Evolutionary conservation across 2,888 invertebrate species (phyloP).

Genomic region (Mesorhabditis belari): DNA sequence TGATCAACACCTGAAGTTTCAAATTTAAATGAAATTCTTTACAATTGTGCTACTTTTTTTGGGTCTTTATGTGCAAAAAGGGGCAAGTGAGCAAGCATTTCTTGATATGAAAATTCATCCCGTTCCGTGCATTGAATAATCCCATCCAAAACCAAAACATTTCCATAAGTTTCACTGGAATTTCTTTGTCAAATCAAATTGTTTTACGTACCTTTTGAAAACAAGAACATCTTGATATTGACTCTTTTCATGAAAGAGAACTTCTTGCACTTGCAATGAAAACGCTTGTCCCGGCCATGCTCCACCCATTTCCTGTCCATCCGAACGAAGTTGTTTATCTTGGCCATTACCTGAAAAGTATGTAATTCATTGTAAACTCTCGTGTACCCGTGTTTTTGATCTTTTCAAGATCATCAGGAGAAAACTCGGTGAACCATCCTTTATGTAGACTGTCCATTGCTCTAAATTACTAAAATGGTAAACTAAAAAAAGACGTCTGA

Average conservation of each 20-base stretch:
- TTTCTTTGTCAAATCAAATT: background rate
- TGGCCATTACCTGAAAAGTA: slow-evolving; percentile 8
- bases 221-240: slow-evolving; percentile 78
- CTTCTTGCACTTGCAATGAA: slow-evolving; percentile 72
- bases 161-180: slow-evolving; percentile 71
- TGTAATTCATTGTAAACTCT: background rate
- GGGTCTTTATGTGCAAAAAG: slow-evolving; percentile 84
- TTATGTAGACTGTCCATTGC: slow-evolving; percentile 68
- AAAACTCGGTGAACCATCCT: slow-evolving; percentile 86
- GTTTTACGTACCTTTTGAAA: slow-evolving; percentile 65
- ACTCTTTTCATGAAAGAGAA: slow-evolving; percentile 73
- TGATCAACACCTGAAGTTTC: slow-evolving; percentile 69
- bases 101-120: slow-evolving; percentile 95
- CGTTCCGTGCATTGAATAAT: slow-evolving; percentile 91
- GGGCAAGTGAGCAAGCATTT: slow-evolving; percentile 92
- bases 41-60: slow-evolving; percentile 63
- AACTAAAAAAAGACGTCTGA: too few relatives aligned
- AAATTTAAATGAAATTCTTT: background rate
- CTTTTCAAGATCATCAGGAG: slow-evolving; percentile 58
- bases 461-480: too few relatives aligned
- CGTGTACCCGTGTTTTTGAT: slow-evolving; percentile 26
- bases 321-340: slow-evolving; percentile 39
- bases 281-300: slow-evolving; percentile 84
- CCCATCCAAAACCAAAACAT: slow-evolving; percentile 81
- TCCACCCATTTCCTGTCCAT: slow-evolving; percentile 47